Evolutionary conservation across 2,113 vertebrate species (phyloP), one percentile per base, ranked within the genome.

Genomic region (Scomber scombrus): DNA sequence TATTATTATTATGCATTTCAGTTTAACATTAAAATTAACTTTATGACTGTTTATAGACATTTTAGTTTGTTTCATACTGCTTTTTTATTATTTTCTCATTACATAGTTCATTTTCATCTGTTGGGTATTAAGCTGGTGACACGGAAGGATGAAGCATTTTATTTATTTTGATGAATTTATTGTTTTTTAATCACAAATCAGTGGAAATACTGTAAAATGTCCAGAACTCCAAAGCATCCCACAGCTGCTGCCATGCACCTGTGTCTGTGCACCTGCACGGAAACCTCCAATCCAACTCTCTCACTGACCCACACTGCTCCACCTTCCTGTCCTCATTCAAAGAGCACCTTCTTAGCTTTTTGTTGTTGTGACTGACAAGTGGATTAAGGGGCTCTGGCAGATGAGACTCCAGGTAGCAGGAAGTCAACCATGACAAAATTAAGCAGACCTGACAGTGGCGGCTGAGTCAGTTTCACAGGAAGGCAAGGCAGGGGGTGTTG

Each of bases 401-500:
- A 87, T 89, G 80, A 45, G 71, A 80, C 71, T 49, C 13, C 34
- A 49, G 84, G 78, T 86, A 85, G 73, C 57, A 77, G 81, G 76
- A 92, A 95, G 81, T 92, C 72, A 88, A 82, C 60, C 91, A 84
- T 90, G 91, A 94, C 84, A 50, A 88, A 93, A 94, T 93, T 91
- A 94, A 95, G 90, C 87, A 71, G 88, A 94, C 84, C 85, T 89
- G 92, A 95, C 94, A 93, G 86, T 78, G 88, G 82, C 81, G 93
- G 94, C 94, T 95, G 94, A 95, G 80, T 95, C 94, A 94, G 94
- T 78, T 85, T 86, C 76, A 89, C 57, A 34, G 76, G 82, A 78
- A 80, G 62, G 80, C 26, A 79, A 82, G 69, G 78, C 66, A 34
- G 76, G 72, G 61, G 50, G 82, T 71, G 83, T 78, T 64, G 86